phyloP scores from a whole-genome alignment of 2,113 vertebrate genomes.

The Promerops cafer region DNA sequence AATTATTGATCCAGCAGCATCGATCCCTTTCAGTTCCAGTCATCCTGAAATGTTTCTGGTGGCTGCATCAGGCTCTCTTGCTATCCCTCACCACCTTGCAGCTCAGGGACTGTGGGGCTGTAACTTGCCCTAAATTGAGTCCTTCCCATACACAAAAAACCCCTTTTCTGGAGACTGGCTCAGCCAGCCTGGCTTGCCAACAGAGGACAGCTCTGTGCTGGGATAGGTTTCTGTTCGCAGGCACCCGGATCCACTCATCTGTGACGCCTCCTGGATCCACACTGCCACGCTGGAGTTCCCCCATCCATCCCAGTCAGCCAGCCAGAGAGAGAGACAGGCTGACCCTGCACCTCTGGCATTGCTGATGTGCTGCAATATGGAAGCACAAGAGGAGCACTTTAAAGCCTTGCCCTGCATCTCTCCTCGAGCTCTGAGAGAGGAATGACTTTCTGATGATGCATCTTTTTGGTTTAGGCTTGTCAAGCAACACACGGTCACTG shows the following conservation, averaged over 20 bases:
- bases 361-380: not conserved
- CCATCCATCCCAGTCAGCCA: fast-evolving
- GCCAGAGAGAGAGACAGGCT: fast-evolving
- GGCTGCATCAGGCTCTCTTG: not conserved
- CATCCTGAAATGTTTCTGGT: not conserved
- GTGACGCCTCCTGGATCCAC: not conserved
- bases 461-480: not conserved
- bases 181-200: not conserved
- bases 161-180: not conserved
- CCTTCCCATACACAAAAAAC: fast-evolving
- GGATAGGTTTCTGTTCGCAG: not conserved
- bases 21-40: not conserved
- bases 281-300: fast-evolving
- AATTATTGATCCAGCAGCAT: not conserved
- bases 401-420: not conserved
- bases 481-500: not conserved
- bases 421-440: not conserved
- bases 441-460: not conserved
- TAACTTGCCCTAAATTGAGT: not conserved
- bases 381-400: not conserved
- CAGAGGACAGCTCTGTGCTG: not conserved
- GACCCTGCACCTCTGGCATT: not conserved
- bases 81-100: not conserved
- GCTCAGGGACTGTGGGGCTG: not conserved
- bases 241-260: fast-evolving